A percentile compares a stretch with the other conserved stretches of the same genome.
phyloP scores from a whole-genome alignment of 2,113 vertebrate genomes.

The zebrafish (Danio rerio) region DNA sequence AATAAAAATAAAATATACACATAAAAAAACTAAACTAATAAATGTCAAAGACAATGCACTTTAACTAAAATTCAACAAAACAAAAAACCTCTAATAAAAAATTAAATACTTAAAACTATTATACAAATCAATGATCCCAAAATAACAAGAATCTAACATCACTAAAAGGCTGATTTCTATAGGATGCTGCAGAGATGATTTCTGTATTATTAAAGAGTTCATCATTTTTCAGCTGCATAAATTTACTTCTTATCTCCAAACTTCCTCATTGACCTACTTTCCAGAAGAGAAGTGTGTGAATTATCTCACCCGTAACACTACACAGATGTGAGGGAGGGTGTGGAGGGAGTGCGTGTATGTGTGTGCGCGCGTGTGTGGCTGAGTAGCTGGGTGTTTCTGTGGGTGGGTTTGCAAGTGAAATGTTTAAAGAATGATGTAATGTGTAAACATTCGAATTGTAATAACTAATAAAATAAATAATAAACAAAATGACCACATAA shows the following conservation, averaged over 20 bases:
- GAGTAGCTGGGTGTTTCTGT: background rate
- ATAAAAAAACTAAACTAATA: background rate
- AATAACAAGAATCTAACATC: no score
- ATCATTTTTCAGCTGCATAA: no score
- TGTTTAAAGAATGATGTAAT: background rate
- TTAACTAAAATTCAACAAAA: no score
- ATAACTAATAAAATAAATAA: background rate
- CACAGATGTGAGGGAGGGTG: constrained; percentile 41
- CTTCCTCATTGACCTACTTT: constrained; percentile 37
- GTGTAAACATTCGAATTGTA: background rate
- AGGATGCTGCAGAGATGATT: no score
- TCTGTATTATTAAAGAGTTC: no score
- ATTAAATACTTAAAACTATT: no score
- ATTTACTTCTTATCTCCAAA: background rate
- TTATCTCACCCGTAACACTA: constrained; percentile 47
- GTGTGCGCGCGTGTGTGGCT: background rate
- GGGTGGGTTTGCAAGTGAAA: constrained; percentile 30
- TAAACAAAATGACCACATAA: no score
- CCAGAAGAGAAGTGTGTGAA: constrained; percentile 41
- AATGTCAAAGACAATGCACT: no score
- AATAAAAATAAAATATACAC: background rate
- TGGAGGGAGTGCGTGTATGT: constrained; percentile 17
- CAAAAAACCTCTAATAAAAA: no score
- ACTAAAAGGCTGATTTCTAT: no score
- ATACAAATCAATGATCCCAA: no score